Base-by-base conservation (phyloP, 2,797 vertebrate genomes). In the Typhlichthys subterraneus region DNA sequence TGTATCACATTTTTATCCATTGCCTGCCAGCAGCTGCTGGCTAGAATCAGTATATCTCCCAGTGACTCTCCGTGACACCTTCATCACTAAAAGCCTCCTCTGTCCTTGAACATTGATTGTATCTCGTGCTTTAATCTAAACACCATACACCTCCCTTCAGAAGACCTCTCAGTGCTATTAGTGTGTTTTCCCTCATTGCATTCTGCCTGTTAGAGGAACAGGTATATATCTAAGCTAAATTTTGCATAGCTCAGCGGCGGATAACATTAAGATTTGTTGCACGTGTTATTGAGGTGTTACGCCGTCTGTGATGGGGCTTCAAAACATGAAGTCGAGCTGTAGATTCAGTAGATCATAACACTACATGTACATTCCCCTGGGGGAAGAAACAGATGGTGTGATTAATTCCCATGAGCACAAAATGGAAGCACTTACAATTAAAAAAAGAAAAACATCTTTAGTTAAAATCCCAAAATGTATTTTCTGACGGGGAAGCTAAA, bases 61-160 rank as follows among this genome's bases (percentile, higher is more conserved):
- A 15, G 70, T 76, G 77, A 77, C 75, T 77, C 63, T 59, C 64
- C 13, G 5, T 79, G 83, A 87, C 82, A 85, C 79, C 76, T 83
- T 86, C 85, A 85, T 85, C 77, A 78, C 76, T 70, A 73, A 63
- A 77, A 86, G 55, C 57, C 73, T 74, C 70, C 61, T 57, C 72
- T 59, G 86, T 83, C 88, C 87, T 91, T 86, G 82, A 85, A 62
- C 81, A 74, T 61, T 88, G 85, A 87, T 87, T 84, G 83, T 51
- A 72, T 65, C 80, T 52, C 62, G 52, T 68, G 72, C 52, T 66
- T 23, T 77, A 77, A 85, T 85, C 83, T 81, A 76, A 82, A 82
- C 79, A 73, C 81, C 61, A 66, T 72, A 80, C 71, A 69, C 68
- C 69, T 80, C 64, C 69, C 82, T 72, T 81, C 81, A 86, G 82